Base-by-base conservation (phyloP, 2,797 vertebrate species). In the Helicolenus hilgendorfi region DNA sequence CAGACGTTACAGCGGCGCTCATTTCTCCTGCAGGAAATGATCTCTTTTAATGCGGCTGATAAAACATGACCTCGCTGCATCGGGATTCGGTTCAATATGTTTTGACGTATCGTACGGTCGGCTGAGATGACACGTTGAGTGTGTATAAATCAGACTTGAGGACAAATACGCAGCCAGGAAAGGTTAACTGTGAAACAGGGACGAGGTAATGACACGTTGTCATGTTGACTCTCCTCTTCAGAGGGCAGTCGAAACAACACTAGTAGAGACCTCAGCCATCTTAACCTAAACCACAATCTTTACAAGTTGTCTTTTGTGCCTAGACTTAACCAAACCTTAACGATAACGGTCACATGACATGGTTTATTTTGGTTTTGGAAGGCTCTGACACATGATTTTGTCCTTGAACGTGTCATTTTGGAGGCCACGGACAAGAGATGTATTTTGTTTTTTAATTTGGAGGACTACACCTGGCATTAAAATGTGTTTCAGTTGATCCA, bases 31-130 rank as follows among this genome's bases (percentile, higher is more conserved):
- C 81, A 71, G 77, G 77, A 85, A 86, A 91, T 80, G 3, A 87
- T 87, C 20, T 73, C 71, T 55, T 74, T 80, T 77, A 92, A 89
- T 85, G 81, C 8, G 10, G 35, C 26, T 63, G 84, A 89, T 90
- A 84, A 87, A 86, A 80, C 33, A 89, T 73, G 88, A 82, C 85
- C 86, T 89, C 72, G 45, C 81, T 31, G 83, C 64, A 33, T 79
- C 79, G 36, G 63, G 75, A 59, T 75, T 64, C 41, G 56, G 72
- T 62, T 91, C 73, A 63, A 87, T 87, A 80, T 85, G 84, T 88
- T 80, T 83, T 84, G 88, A 87, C 77, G 82, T 77, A 82, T 81
- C 36, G 53, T 69, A 7, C 70, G 20, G 13, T 8, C 6, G 27
- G 26, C 56, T 53, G 60, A 76, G 74, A 69, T 80, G 77, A 77